Conservation (phyloP, 2,113 vertebrate genomes). For the Melanostigma gelatinosum region DNA sequence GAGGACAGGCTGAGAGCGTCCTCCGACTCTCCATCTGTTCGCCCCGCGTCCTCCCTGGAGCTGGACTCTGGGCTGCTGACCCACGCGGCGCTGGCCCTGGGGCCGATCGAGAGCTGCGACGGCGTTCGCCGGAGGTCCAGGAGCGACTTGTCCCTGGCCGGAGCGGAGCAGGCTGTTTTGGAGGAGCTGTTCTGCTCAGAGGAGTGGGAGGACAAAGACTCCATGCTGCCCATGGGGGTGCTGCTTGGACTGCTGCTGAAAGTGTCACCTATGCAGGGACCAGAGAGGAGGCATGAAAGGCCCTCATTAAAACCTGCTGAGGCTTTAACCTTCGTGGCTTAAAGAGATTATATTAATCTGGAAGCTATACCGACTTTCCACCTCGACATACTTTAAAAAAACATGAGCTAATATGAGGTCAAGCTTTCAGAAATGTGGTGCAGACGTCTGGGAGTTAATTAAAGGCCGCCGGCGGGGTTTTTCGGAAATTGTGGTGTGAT, state of each 20-base stretch:
- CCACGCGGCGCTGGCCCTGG: slow-evolving; percentile 82
- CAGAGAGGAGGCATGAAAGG: slow-evolving; percentile 57
- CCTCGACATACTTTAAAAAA: background rate
- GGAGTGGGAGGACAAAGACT: slow-evolving; percentile 97
- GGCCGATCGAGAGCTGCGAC: slow-evolving; percentile 82
- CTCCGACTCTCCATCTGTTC: slow-evolving; percentile 92
- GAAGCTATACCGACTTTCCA: background rate
- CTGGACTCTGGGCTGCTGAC: slow-evolving; percentile 94
- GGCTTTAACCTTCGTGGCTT: too few species aligned
- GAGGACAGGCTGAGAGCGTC: slow-evolving; percentile 90
- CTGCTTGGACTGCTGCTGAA: slow-evolving; percentile 96
- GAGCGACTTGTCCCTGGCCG: slow-evolving; percentile 72
- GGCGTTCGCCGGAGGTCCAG: slow-evolving; percentile 64
- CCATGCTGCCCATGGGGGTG: slow-evolving; percentile 96
- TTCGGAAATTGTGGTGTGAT: background rate
- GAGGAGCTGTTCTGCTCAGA: slow-evolving; percentile 92
- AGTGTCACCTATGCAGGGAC: slow-evolving; percentile 88
- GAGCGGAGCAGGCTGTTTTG: slow-evolving; percentile 81
- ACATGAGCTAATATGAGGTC: background rate
- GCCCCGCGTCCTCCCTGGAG: slow-evolving; percentile 90
- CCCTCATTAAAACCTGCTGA: slow-evolving; percentile 74
- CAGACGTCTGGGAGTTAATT: slow-evolving; percentile 26
- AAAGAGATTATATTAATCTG: background rate
- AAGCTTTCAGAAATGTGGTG: background rate
- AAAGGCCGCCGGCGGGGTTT: background rate